Evolutionary conservation across 2,797 vertebrate genomes (phyloP).

Genomic region (Sebastes matsubarae): DNA sequence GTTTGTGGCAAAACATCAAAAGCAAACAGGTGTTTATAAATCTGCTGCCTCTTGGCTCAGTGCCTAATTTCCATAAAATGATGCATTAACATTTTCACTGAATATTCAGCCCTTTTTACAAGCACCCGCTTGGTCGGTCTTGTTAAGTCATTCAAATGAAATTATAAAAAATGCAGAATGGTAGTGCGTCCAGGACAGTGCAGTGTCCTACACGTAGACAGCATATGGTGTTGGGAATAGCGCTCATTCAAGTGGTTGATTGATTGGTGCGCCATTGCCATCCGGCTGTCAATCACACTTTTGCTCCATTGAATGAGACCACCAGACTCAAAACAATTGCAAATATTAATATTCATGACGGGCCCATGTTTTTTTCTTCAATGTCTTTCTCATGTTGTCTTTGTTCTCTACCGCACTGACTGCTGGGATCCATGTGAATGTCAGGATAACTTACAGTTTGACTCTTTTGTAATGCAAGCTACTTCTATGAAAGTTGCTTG

Average conservation of each 20-base stretch:
- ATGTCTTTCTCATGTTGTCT: conserved; percentile 20
- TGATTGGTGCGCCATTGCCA: conserved; percentile 55
- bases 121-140: conserved; percentile 42
- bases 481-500: conserved; percentile 2
- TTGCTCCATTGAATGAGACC: conserved; percentile 32
- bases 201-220: conserved; percentile 56
- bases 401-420: conserved; percentile 12
- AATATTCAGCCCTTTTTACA: conserved; percentile 68
- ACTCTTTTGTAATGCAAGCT: conserved; percentile 3
- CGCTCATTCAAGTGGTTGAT: conserved; percentile 57
- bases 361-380: conserved; percentile 21
- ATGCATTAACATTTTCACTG: conserved; percentile 73
- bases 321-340: conserved; percentile 38
- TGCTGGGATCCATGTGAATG: conserved; percentile 34
- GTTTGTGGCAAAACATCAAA: conserved; percentile 62
- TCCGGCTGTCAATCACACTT: conserved; percentile 68
- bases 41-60: conserved; percentile 56
- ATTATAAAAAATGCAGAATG: conserved; percentile 69
- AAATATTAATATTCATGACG: conserved; percentile 67
- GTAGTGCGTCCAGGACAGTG: conserved; percentile 39
- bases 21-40: conserved; percentile 77
- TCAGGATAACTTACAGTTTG: conserved; percentile 32
- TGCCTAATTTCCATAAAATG: conserved; percentile 73
- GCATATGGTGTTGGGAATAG: conserved; percentile 73
- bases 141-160: conserved; percentile 73